A percentile compares a stretch with the other conserved stretches of the same genome.
Conservation (phyloP, 2,888 invertebrate genomes). For the Nymphalis polychloros region DNA sequence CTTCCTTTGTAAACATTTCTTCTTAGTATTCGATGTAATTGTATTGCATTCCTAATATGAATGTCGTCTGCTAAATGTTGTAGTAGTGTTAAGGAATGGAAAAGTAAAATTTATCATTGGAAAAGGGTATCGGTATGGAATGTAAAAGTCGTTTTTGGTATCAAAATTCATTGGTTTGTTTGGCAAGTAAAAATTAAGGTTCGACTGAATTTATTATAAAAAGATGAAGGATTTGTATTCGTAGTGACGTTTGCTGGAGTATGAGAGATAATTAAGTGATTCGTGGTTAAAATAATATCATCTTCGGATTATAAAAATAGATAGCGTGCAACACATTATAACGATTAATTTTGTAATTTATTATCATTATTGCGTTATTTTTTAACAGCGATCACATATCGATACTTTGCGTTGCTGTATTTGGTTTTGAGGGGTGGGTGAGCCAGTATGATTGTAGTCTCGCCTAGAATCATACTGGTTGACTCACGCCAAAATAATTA, state of each 20-base stretch:
- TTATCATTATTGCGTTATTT: too few relatives aligned
- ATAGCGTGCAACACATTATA: too few relatives aligned
- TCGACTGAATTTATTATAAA: slow-evolving; percentile 32
- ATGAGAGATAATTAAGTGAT: slow-evolving; percentile 17
- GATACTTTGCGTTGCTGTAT: too few relatives aligned
- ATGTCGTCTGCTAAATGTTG: background rate
- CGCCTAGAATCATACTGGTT: too few relatives aligned
- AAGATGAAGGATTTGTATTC: slow-evolving; percentile 4
- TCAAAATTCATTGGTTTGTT: background rate
- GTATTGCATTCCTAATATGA: background rate
- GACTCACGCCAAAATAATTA: too few relatives aligned
- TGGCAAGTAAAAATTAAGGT: slow-evolving; percentile 25
- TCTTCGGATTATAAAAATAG: too few relatives aligned
- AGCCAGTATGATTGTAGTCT: too few relatives aligned
- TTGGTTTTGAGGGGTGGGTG: too few relatives aligned
- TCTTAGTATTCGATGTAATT: slow-evolving; percentile 1
- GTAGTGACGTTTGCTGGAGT: slow-evolving; percentile 2
- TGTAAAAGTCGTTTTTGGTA: background rate
- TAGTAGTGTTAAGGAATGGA: background rate
- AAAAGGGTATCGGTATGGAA: background rate
- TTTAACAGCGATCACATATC: too few relatives aligned
- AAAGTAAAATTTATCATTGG: too few relatives aligned
- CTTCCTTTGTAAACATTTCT: slow-evolving; percentile 6
- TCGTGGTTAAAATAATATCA: slow-evolving; percentile 8
- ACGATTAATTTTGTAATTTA: too few relatives aligned